Base-by-base conservation (phyloP, 2,797 vertebrate genomes). In the Pteronotus mesoamericanus region DNA sequence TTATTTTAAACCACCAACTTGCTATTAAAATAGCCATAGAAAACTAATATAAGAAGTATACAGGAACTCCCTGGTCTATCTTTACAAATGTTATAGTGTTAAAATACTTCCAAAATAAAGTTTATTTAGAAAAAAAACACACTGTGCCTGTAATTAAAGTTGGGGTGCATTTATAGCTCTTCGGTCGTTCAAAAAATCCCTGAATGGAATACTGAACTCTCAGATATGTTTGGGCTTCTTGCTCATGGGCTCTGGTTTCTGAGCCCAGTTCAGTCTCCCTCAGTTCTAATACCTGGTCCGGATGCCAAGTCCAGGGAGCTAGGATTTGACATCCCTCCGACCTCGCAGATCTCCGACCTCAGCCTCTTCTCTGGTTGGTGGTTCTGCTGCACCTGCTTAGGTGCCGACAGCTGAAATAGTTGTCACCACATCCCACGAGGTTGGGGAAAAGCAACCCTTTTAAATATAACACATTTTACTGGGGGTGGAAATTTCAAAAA, bases 401-500 rank as follows among this genome's bases (percentile, higher is more conserved):
- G 8, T 53, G 32, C 71, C 87, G 71, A 78, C 44, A 92, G 51
- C 16, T 91, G 22, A 64, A 34, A 89, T 5, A 72, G 26, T 77
- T 91, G 51, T 57, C 75, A 90, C 51, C 55, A 55, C 37, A 74
- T 88, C 82, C 77, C 57, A 68, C 69, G 61, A 90, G 6, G 19
- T 34, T 85, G 21, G 42, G 18, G 26, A 91, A 59, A 86, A 94
- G 44, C 39, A 82, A 55, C 4, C 5, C 18, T 48, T 66, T 88
- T 93, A 83, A 64, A 80, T 77, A 24, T 79, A 91, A 90, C 68
- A 89, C 64, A 71, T 84, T 91, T 80, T 75, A 71, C 53, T 57
- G 42, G 93, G 34, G 69, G 42, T 83, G 91, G 37, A 84, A 89
- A 93, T 82, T 79, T 93, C 61, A 37, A 82, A 93, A 94, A 82